phyloP scores from a whole-genome alignment of 2,888 invertebrate species.

The Acleris cristana region DNA sequence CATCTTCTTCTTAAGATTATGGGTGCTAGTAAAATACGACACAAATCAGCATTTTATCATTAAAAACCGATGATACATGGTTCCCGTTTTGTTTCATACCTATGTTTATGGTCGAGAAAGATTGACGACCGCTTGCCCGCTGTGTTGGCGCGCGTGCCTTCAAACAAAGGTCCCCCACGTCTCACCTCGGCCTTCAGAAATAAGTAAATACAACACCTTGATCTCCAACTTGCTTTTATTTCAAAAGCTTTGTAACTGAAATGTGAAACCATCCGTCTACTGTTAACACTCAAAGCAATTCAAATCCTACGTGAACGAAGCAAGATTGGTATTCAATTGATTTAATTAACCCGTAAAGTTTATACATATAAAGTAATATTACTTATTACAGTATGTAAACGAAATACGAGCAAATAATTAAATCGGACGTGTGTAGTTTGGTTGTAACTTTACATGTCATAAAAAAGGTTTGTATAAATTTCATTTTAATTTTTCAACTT shows the following conservation, averaged over 20 bases:
- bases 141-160: constrained; percentile 60
- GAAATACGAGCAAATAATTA: no score
- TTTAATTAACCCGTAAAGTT: background rate
- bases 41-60: no score
- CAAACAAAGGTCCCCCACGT: constrained; percentile 62
- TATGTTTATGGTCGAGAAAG: constrained; percentile 42
- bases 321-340: constrained; percentile 5
- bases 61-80: background rate
- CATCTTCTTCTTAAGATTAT: no score
- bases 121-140: constrained; percentile 56
- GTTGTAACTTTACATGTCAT: no score
- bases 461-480: no score
- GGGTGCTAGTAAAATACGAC: no score
- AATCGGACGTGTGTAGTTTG: no score
- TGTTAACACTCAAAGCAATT: constrained; percentile 15
- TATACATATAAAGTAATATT: background rate
- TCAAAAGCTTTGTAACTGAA: constrained; percentile 56
- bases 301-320: background rate
- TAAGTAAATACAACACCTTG: constrained; percentile 67
- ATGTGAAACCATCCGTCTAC: constrained; percentile 47
- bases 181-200: constrained; percentile 50
- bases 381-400: no score
- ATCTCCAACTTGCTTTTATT: constrained; percentile 59
- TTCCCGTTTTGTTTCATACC: background rate
- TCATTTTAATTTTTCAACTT: no score